Percentiles rank a stretch among this genome's conserved stretches.
phyloP scores from a whole-genome alignment of 2,113 vertebrate species.

The Dolichotis patagonum region DNA sequence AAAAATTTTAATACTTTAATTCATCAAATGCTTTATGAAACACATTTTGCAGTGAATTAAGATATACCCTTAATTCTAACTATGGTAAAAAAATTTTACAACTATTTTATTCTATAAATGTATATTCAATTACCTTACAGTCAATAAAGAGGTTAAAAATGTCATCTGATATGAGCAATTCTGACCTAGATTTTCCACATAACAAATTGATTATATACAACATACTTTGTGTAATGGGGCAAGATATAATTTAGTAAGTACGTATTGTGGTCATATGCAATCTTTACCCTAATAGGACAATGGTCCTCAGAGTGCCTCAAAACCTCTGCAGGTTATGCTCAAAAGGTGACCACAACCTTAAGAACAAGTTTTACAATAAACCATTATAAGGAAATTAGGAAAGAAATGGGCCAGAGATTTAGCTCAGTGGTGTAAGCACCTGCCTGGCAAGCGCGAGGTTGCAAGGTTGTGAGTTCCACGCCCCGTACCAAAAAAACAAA shows the following conservation, averaged over 20 bases:
- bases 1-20: slow-evolving; percentile 27
- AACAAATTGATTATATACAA: neutral
- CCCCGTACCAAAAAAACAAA: no score
- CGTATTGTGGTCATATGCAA: neutral
- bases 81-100: slow-evolving; percentile 16
- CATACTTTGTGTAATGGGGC: neutral
- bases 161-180: neutral
- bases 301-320: neutral
- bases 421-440: no score
- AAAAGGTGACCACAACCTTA: neutral
- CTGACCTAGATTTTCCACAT: slow-evolving; percentile 40
- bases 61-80: neutral
- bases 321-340: neutral
- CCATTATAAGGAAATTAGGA: neutral
- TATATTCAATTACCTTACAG: neutral
- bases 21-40: slow-evolving; percentile 11
- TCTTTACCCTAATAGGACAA: neutral
- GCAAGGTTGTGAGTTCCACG: no score
- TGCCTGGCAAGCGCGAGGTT: no score
- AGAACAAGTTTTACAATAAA: neutral
- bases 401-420: no score
- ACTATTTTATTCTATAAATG: neutral
- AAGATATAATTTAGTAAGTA: slow-evolving; percentile 15
- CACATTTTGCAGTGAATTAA: slow-evolving; percentile 18
- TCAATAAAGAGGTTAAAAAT: neutral